Percentiles rank a stretch among this genome's conserved stretches.
Evolutionary conservation across 2,113 vertebrate genomes (phyloP).

Genomic region (Erythrocebus patas): DNA sequence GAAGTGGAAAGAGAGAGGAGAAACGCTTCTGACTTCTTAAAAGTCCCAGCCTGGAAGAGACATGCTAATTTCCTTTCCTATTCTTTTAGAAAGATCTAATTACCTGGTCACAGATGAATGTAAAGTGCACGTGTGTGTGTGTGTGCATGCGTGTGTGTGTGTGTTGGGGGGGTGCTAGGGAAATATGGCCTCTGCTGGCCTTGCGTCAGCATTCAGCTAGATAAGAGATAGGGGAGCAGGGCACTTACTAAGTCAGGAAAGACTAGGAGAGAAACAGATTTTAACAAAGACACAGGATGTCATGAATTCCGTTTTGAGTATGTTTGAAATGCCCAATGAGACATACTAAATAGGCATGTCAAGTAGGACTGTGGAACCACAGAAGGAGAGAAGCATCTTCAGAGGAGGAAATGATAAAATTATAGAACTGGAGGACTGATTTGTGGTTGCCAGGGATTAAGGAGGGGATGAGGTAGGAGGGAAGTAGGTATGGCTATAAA

Average conservation of each 20-base stretch:
- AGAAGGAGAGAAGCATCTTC: background rate
- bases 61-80: background rate
- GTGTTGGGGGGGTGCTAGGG: too few species aligned
- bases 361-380: background rate
- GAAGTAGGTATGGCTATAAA: background rate
- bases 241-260: background rate
- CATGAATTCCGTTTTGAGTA: background rate
- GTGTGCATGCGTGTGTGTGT: too few species aligned
- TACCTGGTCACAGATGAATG: background rate
- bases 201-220: background rate
- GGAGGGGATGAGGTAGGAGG: background rate
- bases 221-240: background rate
- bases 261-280: background rate
- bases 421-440: background rate
- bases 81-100: background rate
- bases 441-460: background rate
- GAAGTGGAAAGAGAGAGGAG: background rate
- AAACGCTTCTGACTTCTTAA: background rate
- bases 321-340: background rate
- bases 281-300: background rate
- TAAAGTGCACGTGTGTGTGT: background rate
- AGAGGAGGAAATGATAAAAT: background rate
- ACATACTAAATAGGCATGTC: background rate
- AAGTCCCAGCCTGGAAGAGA: background rate
- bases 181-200: background rate